Base-by-base conservation (phyloP, 2,113 vertebrate genomes). In the Saguinus midas region DNA sequence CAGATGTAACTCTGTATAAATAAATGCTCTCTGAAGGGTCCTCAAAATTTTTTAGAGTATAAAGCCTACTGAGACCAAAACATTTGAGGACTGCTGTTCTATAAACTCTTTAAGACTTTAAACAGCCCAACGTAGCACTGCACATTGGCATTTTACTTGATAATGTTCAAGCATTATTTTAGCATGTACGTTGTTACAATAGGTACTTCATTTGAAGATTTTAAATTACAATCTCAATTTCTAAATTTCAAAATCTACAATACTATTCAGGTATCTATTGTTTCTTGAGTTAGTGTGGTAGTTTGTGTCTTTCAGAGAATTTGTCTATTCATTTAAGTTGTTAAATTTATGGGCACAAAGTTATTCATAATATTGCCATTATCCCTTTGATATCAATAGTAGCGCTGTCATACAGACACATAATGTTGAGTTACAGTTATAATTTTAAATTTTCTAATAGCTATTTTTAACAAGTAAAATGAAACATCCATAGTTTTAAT, bases 381-480 rank as follows among this genome's bases (percentile, higher is more conserved):
- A 68, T 45, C 16, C 35, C 73, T 79, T 64, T 80, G 29, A 7
- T 88, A 95, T 76, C 78, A 76, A 88, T 10, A 91, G 64, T 13
- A 88, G 35, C 80, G 17, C 27, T 93, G 27, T 61, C 79, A 82
- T 61, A 23, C 8, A 92, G n/a, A 90, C 95, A 78, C 48, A 83
- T 7, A 78, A 66, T 2, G 72, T 52, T 75, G 21, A 76, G 10
- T n/a, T 76, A 75, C 6, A 87, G 40, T 64, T 5, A 17, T 45
- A 84, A 97, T 43, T 79, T 68, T 3, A 89, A 93, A 92, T 61
- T 89, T 94, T 78, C n/a, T 78, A 89, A 55, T 32, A 96, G 18
- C 35, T 11, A 48, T 52, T 50, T 87, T 96, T 76, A 91, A 68
- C 93, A 27, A 72, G 14, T 45, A 88, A 94, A 96, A 88, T 55